These are phyloP conservation scores for Gnathochromis pfefferi DNA, from an alignment of 2,113 vertebrate species.

Conservation along the genomic window DNA sequence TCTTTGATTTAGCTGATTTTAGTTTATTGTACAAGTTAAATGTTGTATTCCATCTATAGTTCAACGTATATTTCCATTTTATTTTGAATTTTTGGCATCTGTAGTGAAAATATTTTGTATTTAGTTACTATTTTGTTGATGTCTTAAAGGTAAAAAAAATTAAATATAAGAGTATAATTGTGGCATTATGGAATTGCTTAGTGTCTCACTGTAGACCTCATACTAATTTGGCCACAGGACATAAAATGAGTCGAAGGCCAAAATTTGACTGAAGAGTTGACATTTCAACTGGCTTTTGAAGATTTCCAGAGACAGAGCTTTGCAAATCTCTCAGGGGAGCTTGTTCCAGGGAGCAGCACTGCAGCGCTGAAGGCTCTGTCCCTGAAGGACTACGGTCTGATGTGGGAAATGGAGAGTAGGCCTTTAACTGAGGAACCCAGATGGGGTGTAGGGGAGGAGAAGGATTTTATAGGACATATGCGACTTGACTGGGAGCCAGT, in stretches of 20 bases:
- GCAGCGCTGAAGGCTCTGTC: not conserved
- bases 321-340: not conserved
- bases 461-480: not conserved
- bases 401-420: not conserved
- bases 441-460: not conserved
- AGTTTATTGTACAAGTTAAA: not conserved
- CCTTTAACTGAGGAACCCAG: not conserved
- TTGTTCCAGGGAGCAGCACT: not conserved
- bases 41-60: not conserved
- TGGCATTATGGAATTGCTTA: not conserved
- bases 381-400: not conserved
- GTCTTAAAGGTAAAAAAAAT: not conserved
- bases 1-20: not conserved
- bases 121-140: not conserved
- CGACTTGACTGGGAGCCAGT: not conserved
- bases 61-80: fast-evolving
- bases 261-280: not conserved
- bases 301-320: not conserved
- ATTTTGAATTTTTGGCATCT: not conserved
- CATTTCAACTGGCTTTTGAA: not conserved
- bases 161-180: fast-evolving
- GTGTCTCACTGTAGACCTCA: not conserved
- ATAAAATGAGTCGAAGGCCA: not conserved
- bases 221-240: not conserved
- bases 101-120: not conserved